Evolutionary conservation across 2,888 invertebrate species (phyloP).

Genomic region (Metellina segmentata): DNA sequence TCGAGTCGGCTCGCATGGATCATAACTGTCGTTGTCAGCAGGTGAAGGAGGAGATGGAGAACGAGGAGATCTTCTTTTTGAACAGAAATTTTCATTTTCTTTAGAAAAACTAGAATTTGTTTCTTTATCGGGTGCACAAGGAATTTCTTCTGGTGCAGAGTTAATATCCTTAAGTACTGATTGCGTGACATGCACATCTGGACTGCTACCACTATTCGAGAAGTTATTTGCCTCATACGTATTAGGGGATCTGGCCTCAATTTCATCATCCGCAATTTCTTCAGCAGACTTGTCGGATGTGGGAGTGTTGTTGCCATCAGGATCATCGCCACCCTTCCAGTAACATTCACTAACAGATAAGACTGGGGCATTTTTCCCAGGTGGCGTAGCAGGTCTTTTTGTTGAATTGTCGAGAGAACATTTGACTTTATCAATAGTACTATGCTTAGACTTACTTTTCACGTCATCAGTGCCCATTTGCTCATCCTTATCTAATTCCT

Average conservation of each 20-base stretch:
- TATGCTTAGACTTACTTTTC: slow-evolving; percentile 54
- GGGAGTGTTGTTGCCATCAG: slow-evolving; percentile 61
- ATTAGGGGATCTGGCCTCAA: slow-evolving; percentile 47
- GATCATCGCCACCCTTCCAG: slow-evolving; percentile 73
- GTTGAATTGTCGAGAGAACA: slow-evolving; percentile 5
- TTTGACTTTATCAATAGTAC: slow-evolving; percentile 41
- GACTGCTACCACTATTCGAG: slow-evolving; percentile 54
- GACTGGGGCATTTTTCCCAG: slow-evolving; percentile 55
- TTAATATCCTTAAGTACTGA: slow-evolving; percentile 25
- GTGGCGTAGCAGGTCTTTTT: slow-evolving; percentile 71
- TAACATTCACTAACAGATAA: slow-evolving; percentile 70
- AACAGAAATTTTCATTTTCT: slow-evolving; percentile 52
- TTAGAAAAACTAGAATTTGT: slow-evolving; percentile 18
- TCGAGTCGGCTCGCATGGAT: slow-evolving; percentile 95
- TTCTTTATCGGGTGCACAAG: slow-evolving; percentile 22
- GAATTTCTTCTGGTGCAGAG: slow-evolving; percentile 16
- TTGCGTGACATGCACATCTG: slow-evolving; percentile 18
- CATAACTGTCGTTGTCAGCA: slow-evolving; percentile 85
- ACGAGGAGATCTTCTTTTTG: slow-evolving; percentile 69
- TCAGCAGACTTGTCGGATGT: slow-evolving; percentile 61
- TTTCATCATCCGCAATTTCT: slow-evolving; percentile 44
- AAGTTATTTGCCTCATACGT: slow-evolving; percentile 57
- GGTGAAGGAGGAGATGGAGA: slow-evolving; percentile 77
- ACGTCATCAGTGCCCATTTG: slow-evolving; percentile 6
- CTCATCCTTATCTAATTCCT: slow-evolving; percentile 49